Evolutionary conservation across 1,140 invertebrate species (phyloP).

Genomic region (Brachionus manjavacas): DNA sequence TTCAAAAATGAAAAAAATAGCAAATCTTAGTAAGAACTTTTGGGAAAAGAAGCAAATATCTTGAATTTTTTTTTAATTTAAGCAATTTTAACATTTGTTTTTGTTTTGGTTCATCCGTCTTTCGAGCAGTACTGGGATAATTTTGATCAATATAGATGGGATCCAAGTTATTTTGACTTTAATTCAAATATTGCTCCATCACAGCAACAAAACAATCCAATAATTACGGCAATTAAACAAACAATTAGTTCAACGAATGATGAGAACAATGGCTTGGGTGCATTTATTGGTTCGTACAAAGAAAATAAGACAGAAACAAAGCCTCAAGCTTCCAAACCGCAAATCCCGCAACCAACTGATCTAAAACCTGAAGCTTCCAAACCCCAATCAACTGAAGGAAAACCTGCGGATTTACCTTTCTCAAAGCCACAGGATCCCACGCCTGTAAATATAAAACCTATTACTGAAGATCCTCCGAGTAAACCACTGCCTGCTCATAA

Average conservation of each 20-base stretch:
- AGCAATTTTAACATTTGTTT: neutral
- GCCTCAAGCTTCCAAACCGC: neutral
- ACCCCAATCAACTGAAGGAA: neutral
- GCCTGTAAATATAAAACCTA: neutral
- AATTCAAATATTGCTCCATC: neutral
- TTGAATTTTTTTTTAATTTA: neutral
- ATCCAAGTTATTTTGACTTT: neutral
- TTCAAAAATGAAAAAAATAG: neutral
- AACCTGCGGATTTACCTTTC: neutral
- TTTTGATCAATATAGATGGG: neutral
- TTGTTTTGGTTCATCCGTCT: neutral
- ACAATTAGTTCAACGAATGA: neutral
- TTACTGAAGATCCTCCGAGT: neutral
- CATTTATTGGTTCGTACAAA: neutral
- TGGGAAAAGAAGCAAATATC: no score
- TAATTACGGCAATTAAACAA: neutral
- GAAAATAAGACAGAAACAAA: slow-evolving; percentile 5
- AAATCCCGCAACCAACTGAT: neutral
- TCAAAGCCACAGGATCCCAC: neutral
- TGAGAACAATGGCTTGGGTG: neutral
- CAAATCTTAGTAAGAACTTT: neutral
- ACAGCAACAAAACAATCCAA: neutral
- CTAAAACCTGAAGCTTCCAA: neutral
- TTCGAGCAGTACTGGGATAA: neutral
- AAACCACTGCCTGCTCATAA: neutral